Percentiles rank a stretch among this genome's conserved stretches.
These are phyloP conservation scores for Dicentrarchus labrax DNA, from an alignment of 2,113 vertebrate genomes.

Conservation along the genomic window DNA sequence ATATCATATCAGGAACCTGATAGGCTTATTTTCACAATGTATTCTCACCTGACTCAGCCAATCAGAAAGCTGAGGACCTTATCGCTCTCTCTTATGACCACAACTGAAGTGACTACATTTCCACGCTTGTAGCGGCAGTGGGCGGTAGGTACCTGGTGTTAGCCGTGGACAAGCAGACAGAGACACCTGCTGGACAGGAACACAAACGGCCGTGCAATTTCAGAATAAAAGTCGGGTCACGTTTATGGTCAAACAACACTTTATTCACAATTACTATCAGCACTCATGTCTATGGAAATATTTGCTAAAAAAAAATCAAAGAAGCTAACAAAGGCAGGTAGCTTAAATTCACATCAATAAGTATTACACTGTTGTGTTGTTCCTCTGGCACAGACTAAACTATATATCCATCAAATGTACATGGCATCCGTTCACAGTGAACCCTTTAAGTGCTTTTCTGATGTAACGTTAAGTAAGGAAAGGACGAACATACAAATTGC, in stretches of 20 bases:
- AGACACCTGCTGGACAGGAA: constrained; percentile 77
- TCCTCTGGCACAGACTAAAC: constrained; percentile 65
- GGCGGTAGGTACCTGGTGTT: too few relatives aligned
- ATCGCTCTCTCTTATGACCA: not conserved
- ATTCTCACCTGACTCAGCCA: not conserved
- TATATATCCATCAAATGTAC: constrained; percentile 56
- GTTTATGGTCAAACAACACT: constrained; percentile 72
- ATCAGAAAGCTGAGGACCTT: not conserved
- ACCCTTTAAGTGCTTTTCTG: constrained; percentile 81
- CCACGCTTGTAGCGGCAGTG: not conserved
- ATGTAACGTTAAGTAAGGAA: constrained; percentile 66
- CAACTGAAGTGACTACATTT: not conserved
- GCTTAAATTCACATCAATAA: constrained; percentile 73
- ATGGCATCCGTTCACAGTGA: constrained; percentile 78
- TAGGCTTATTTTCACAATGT: not conserved
- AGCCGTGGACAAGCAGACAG: constrained; percentile 40
- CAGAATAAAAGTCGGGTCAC: constrained; percentile 33
- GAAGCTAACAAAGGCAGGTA: constrained; percentile 65
- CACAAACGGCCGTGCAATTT: not conserved
- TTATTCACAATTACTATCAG: constrained; percentile 81
- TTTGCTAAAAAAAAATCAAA: constrained; percentile 57
- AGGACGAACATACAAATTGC: constrained; percentile 56
- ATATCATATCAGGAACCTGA: constrained; percentile 1
- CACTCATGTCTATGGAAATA: constrained; percentile 70
- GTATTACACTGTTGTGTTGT: constrained; percentile 66